A percentile compares a stretch with the other conserved stretches of the same genome.
phyloP scores from a whole-genome alignment of 2,113 vertebrate genomes.

The Paramormyrops kingsleyae region DNA sequence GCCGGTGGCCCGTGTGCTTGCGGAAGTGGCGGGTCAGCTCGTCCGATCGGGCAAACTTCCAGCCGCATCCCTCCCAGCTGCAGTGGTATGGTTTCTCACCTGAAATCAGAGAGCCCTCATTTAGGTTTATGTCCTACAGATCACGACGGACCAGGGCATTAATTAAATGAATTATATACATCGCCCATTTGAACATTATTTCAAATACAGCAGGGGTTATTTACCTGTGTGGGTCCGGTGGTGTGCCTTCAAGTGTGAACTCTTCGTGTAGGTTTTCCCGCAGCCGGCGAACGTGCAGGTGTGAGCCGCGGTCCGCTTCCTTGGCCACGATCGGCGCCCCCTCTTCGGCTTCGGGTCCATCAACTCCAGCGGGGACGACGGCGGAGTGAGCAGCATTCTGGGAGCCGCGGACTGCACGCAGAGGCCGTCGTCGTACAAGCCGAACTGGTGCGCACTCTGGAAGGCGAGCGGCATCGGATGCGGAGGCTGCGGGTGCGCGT shows the following conservation, averaged over 20 bases:
- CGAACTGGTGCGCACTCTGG: conserved; percentile 65
- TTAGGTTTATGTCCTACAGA: background rate
- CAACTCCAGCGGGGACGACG: conserved; percentile 86
- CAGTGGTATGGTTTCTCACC: conserved; percentile 98
- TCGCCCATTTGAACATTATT: background rate
- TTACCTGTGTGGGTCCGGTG: conserved; percentile 94
- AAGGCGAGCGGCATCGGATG: conserved; percentile 58
- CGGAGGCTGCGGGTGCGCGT: conserved; percentile 24
- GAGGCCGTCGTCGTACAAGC: conserved; percentile 74
- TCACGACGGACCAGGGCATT: background rate
- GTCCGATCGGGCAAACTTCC: conserved; percentile 95
- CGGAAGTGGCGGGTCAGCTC: conserved; percentile 95
- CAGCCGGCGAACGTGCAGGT: conserved; percentile 88
- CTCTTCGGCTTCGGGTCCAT: conserved; percentile 87
- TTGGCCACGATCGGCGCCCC: conserved; percentile 85
- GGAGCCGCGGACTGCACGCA: conserved; percentile 63
- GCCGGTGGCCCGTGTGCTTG: conserved; percentile 94
- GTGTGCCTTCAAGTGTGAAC: conserved; percentile 94
- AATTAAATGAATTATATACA: background rate
- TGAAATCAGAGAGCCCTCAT: conserved; percentile 36
- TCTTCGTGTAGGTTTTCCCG: conserved; percentile 97
- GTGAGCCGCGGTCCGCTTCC: conserved; percentile 89
- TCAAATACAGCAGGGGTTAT: background rate
- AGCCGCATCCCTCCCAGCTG: conserved; percentile 96
- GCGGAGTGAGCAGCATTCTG: conserved; percentile 81